A percentile compares a stretch with the other conserved stretches of the same genome.
Conservation (phyloP, 2,113 vertebrate species). For the Thunnus thynnus region DNA sequence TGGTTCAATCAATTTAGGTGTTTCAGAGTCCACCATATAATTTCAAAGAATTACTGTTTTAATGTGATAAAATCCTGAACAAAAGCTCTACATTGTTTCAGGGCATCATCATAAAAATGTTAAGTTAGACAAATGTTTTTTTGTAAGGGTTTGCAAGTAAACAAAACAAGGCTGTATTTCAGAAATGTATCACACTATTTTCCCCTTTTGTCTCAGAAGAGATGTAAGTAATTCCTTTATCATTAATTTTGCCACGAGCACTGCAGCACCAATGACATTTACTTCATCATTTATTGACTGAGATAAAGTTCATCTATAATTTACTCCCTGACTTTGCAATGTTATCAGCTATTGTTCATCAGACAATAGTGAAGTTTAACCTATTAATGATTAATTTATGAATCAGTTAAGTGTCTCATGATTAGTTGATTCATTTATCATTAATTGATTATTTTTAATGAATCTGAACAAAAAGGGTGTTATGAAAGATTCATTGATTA, state of each 20-base stretch:
- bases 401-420: neutral
- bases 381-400: neutral
- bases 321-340: neutral
- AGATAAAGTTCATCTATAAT: neutral
- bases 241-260: neutral
- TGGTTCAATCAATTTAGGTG: too few species aligned
- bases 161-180: too few species aligned
- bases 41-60: too few species aligned
- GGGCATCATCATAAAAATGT: too few species aligned
- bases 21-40: too few species aligned
- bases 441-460: neutral
- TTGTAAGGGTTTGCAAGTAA: too few species aligned
- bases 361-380: neutral
- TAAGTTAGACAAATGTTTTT: too few species aligned
- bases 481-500: neutral
- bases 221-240: neutral
- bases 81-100: too few species aligned
- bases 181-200: neutral
- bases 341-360: constrained; percentile 5
- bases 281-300: constrained; percentile 6
- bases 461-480: neutral
- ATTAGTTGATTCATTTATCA: neutral
- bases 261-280: neutral
- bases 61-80: too few species aligned
- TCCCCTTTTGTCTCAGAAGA: neutral